A percentile compares a stretch with the other conserved stretches of the same genome.
These are phyloP conservation scores for Graphium colonna DNA, from an alignment of 2,888 invertebrate genomes.

Conservation along the genomic window DNA sequence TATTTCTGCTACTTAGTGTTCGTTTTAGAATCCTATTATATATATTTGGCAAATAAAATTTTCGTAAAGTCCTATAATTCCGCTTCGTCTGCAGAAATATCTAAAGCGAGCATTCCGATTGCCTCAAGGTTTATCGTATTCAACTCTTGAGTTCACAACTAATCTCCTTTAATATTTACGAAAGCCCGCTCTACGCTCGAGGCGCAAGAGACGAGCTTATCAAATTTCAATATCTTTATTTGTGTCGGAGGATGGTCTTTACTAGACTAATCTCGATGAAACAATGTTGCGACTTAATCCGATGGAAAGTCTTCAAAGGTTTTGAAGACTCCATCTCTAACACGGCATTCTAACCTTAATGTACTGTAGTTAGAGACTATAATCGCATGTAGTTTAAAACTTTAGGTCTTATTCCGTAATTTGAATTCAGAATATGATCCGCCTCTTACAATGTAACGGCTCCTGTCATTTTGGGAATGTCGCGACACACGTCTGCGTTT, in stretches of 20 bases:
- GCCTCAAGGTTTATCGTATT: conserved; percentile 16
- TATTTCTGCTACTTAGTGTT: no score
- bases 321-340: conserved; percentile 38
- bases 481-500: conserved; percentile 37
- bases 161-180: conserved; percentile 23
- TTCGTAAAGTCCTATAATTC: not conserved
- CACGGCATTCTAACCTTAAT: conserved; percentile 4
- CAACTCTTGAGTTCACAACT: conserved; percentile 17
- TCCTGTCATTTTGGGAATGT: conserved; percentile 44
- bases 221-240: conserved; percentile 76
- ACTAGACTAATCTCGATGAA: conserved; percentile 65
- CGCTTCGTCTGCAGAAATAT: not conserved
- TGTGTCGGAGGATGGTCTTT: conserved; percentile 61
- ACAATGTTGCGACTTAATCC: conserved; percentile 72
- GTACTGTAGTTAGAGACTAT: not conserved
- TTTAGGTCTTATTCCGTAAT: conserved; percentile 15
- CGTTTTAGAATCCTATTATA: no score
- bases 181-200: conserved; percentile 17
- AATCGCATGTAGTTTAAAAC: conserved; percentile 4
- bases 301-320: conserved; percentile 45
- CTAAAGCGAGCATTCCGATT: conserved; percentile 10
- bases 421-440: conserved; percentile 39
- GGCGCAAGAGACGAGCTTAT: conserved; percentile 58
- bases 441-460: conserved; percentile 55
- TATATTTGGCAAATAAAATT: no score